Evolutionary conservation across 2,888 invertebrate species (phyloP).

Genomic region (Drosophila testacea): DNA sequence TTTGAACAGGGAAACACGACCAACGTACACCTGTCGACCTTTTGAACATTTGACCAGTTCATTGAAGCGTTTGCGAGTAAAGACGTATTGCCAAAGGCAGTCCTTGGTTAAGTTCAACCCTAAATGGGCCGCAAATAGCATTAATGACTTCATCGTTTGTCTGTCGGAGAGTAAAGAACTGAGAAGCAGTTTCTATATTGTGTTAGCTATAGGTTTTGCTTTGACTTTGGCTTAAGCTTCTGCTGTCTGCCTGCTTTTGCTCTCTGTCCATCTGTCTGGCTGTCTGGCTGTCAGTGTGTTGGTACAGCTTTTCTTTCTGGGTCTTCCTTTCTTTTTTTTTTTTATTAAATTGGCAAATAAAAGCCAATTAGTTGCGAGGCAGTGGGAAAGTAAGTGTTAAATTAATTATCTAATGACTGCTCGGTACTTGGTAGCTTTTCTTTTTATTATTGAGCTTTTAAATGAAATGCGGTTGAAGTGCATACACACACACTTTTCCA

Average conservation of each 20-base stretch:
- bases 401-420: constrained; percentile 76
- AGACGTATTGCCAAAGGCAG: constrained; percentile 34
- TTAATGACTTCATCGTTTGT: constrained; percentile 68
- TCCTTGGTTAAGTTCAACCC: constrained; percentile 43
- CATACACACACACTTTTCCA: constrained; percentile 24
- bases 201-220: constrained; percentile 32
- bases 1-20: constrained; percentile 32
- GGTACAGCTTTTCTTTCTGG: constrained; percentile 8
- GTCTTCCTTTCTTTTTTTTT: constrained; percentile 12
- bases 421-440: constrained; percentile 21
- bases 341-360: constrained; percentile 67
- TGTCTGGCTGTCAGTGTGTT: constrained; percentile 4
- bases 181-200: constrained; percentile 17
- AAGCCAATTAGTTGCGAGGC: constrained; percentile 69
- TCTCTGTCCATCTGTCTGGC: background rate
- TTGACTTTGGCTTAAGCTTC: constrained; percentile 48
- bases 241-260: constrained; percentile 19
- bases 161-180: constrained; percentile 19
- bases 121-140: constrained; percentile 69
- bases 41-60: constrained; percentile 72
- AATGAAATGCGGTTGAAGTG: constrained; percentile 60
- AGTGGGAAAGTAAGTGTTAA: constrained; percentile 67
- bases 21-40: constrained; percentile 46
- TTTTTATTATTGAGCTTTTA: constrained; percentile 49
- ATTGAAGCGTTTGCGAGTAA: constrained; percentile 65